Conservation (phyloP, 2,797 vertebrate genomes). For the Anabacerthia variegaticeps region DNA sequence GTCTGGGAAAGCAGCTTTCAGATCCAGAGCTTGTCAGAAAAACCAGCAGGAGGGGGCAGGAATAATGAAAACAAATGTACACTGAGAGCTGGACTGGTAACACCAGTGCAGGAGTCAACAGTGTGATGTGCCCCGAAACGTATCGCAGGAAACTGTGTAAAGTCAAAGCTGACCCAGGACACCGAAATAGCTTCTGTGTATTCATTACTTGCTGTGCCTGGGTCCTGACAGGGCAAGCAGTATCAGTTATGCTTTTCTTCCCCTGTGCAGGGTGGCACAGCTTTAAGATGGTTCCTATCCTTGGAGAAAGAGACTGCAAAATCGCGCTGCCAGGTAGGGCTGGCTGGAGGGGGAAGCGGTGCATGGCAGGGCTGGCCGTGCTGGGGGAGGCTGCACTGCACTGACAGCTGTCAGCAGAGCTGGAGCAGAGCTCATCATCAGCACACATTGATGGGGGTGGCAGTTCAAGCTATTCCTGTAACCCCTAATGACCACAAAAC, state of each 20-base stretch:
- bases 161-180: constrained; percentile 8
- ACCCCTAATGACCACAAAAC: not conserved
- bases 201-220: constrained; percentile 14
- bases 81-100: not conserved
- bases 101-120: not conserved
- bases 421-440: not conserved
- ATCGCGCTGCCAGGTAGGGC: not conserved
- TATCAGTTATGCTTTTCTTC: not conserved
- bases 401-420: not conserved
- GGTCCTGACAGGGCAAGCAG: constrained; percentile 10
- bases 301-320: not conserved
- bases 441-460: not conserved
- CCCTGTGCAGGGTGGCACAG: not conserved
- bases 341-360: not conserved
- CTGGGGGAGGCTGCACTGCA: not conserved
- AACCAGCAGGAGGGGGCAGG: constrained; percentile 26
- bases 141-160: not conserved
- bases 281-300: not conserved
- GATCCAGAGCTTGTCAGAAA: constrained; percentile 23
- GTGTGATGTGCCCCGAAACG: not conserved
- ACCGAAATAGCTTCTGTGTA: not conserved
- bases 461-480: not conserved
- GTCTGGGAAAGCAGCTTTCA: constrained; percentile 37
- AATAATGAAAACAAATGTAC: constrained; percentile 55
- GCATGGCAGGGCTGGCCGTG: not conserved